Percentiles rank a stretch among this genome's conserved stretches.
These are phyloP conservation scores for Rhodophaea formosa DNA, from an alignment of 2,888 invertebrate species.

Conservation along the genomic window DNA sequence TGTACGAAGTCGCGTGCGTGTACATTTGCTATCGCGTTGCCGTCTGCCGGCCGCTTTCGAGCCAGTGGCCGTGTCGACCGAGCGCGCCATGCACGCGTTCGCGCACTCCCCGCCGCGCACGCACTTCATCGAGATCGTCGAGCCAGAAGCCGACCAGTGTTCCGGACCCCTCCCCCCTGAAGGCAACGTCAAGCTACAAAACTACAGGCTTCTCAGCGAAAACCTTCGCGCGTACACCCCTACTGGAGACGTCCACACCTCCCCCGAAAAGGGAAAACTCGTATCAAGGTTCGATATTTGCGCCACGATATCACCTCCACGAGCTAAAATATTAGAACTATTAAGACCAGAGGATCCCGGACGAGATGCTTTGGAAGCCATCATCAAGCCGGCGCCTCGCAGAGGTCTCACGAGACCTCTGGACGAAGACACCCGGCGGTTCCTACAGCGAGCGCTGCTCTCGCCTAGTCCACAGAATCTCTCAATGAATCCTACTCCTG, in stretches of 20 bases:
- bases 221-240: slow-evolving; percentile 65
- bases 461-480: slow-evolving; percentile 54
- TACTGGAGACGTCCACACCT: slow-evolving; percentile 61
- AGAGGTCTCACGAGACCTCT: slow-evolving; percentile 61
- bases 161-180: slow-evolving; percentile 56
- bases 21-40: not conserved
- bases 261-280: slow-evolving; percentile 59
- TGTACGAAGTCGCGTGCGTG: not conserved
- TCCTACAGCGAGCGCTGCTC: slow-evolving; percentile 63
- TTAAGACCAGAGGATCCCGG: slow-evolving; percentile 67
- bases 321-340: slow-evolving; percentile 64
- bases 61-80: slow-evolving; percentile 47
- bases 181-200: slow-evolving; percentile 61
- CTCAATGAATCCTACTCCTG: slow-evolving; percentile 44
- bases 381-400: slow-evolving; percentile 65
- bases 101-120: slow-evolving; percentile 35
- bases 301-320: slow-evolving; percentile 57
- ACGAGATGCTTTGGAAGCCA: slow-evolving; percentile 65
- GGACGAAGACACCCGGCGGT: slow-evolving; percentile 67
- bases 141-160: slow-evolving; percentile 55
- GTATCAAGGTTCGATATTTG: slow-evolving; percentile 62
- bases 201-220: slow-evolving; percentile 62
- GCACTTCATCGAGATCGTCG: slow-evolving; percentile 56
- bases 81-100: slow-evolving; percentile 54
- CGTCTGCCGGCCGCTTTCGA: slow-evolving; percentile 15